Evolutionary conservation across 2,113 vertebrate genomes (phyloP).

Genomic region (Myanophis thanlyinensis): DNA sequence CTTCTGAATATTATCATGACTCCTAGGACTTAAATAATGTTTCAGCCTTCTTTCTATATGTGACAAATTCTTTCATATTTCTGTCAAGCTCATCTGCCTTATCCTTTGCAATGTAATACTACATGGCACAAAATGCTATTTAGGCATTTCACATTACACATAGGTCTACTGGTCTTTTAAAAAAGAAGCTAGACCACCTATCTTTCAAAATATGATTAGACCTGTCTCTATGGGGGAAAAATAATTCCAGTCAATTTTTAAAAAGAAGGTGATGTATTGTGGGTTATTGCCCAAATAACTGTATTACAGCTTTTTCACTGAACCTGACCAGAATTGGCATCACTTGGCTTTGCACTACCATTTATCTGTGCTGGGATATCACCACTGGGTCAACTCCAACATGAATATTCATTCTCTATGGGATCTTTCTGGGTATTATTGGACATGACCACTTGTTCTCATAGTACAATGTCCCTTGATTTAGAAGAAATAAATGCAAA

Average conservation of each 20-base stretch:
- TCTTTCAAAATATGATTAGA: not conserved
- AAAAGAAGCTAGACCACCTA: not conserved
- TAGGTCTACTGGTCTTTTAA: not conserved
- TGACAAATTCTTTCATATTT: not conserved
- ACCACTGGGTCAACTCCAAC: not conserved
- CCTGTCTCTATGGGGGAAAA: not conserved
- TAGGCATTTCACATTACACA: not conserved
- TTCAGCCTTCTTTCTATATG: not conserved
- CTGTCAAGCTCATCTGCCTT: not conserved
- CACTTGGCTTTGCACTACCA: not conserved
- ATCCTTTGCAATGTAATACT: not conserved
- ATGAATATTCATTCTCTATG: not conserved
- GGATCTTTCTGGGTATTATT: not conserved
- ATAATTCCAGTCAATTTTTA: not conserved
- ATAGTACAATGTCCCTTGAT: not conserved
- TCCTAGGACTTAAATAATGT: not conserved
- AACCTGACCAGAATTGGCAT: not conserved
- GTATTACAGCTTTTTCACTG: not conserved
- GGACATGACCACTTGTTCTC: not conserved
- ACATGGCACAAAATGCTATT: not conserved
- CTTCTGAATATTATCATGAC: not conserved
- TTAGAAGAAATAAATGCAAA: not conserved
- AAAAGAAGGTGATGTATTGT: not conserved
- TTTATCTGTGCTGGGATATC: not conserved
- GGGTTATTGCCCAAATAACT: not conserved